A percentile compares a stretch with the other conserved stretches of the same genome.
Conservation (phyloP, 2,888 invertebrate species). For the Lacanobia wlatinum region DNA sequence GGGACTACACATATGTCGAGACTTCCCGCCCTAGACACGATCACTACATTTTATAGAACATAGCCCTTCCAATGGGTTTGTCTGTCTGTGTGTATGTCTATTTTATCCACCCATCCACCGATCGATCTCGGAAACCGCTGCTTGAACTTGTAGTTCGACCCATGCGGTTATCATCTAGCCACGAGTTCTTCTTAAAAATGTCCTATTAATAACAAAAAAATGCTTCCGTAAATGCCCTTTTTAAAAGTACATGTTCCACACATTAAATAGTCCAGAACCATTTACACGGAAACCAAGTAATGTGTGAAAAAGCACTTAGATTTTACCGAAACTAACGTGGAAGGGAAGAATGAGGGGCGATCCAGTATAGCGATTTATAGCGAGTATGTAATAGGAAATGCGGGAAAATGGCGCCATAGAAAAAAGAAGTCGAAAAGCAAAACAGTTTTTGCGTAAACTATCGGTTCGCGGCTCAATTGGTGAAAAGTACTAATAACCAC, state of each 20-base stretch:
- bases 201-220: too few species aligned
- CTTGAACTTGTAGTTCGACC: too few species aligned
- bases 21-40: too few species aligned
- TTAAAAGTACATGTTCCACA: neutral
- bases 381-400: neutral
- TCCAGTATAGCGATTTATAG: slow-evolving; percentile 18
- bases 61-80: too few species aligned
- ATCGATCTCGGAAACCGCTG: too few species aligned
- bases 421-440: neutral
- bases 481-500: too few species aligned
- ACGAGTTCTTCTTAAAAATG: too few species aligned
- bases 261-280: slow-evolving; percentile 3
- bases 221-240: neutral
- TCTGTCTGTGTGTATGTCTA: too few species aligned
- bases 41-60: too few species aligned
- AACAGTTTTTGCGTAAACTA: neutral
- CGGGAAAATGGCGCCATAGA: neutral
- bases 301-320: slow-evolving; percentile 40
- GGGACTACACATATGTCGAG: too few species aligned
- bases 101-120: too few species aligned
- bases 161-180: too few species aligned
- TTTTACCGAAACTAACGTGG: slow-evolving; percentile 33
- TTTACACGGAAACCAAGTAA: slow-evolving; percentile 12
- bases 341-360: slow-evolving; percentile 4
- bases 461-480: neutral